Percentiles rank a stretch among this genome's conserved stretches.
Evolutionary conservation across 2,797 vertebrate species (phyloP).

Genomic region (Crenuchus spilurus): DNA sequence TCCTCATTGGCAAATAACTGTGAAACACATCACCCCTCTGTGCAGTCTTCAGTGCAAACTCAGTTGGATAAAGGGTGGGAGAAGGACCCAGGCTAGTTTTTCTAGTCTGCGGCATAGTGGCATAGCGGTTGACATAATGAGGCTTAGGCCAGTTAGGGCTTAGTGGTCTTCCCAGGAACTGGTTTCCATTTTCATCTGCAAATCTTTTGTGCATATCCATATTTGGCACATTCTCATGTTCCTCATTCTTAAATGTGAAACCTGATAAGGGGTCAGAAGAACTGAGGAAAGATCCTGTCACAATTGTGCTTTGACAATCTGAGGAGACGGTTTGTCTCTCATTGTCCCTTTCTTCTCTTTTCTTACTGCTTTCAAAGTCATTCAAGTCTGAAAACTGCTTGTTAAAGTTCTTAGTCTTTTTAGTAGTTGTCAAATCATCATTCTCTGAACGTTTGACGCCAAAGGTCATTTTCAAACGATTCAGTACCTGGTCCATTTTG

Average conservation of each 20-base stretch:
- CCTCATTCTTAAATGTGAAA: not conserved
- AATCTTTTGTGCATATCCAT: constrained; percentile 17
- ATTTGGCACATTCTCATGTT: not conserved
- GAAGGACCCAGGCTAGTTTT: constrained; percentile 62
- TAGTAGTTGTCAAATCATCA: constrained; percentile 46
- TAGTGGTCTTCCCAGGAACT: constrained; percentile 47
- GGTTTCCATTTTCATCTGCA: constrained; percentile 54
- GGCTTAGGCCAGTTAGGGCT: constrained; percentile 46
- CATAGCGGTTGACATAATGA: constrained; percentile 40
- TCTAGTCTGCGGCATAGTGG: constrained; percentile 52
- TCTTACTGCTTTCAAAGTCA: constrained; percentile 7
- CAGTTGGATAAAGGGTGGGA: constrained; percentile 68
- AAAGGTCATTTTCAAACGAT: constrained; percentile 71
- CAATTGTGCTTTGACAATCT: not conserved
- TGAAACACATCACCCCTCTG: constrained; percentile 74
- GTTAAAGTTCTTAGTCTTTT: constrained; percentile 63
- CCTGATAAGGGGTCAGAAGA: not conserved
- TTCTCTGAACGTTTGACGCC: constrained; percentile 65
- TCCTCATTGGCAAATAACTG: constrained; percentile 64
- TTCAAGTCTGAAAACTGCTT: constrained; percentile 56
- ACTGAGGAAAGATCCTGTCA: not conserved
- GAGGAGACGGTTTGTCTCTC: constrained; percentile 2
- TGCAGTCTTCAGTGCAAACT: constrained; percentile 62
- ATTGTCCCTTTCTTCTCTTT: not conserved
- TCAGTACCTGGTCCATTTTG: constrained; percentile 73